Evolutionary conservation across 1,140 invertebrate species (phyloP).

Genomic region (Galleria mellonella): DNA sequence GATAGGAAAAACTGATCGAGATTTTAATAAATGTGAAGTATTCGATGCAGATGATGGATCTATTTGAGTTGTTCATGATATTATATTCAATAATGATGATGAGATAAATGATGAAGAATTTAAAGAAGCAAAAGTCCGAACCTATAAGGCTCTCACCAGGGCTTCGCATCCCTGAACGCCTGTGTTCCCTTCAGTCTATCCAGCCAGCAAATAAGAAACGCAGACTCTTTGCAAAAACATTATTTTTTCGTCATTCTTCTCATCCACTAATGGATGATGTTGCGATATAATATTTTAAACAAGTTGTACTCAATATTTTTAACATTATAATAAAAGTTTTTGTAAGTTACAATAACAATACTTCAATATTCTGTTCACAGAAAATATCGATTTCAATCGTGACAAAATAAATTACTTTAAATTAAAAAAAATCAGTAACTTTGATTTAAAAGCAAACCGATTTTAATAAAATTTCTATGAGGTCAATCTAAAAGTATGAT

Average conservation of each 20-base stretch:
- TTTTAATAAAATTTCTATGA: no score
- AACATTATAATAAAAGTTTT: no score
- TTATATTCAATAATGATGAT: conserved; percentile 29
- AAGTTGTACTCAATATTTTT: conserved; percentile 4
- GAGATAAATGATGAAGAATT: conserved; percentile 46
- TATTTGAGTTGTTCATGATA: conserved; percentile 16
- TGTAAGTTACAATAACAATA: no score
- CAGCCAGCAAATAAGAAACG: conserved; percentile 72
- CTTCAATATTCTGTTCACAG: no score
- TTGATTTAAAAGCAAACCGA: no score
- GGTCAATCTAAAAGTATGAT: no score
- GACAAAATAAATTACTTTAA: no score
- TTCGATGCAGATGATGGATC: conserved; percentile 18
- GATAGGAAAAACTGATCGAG: not conserved
- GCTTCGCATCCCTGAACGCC: conserved; percentile 74
- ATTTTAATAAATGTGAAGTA: conserved; percentile 2
- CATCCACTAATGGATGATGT: conserved; percentile 29
- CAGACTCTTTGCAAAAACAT: conserved; percentile 70
- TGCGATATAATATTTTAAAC: conserved; percentile 11
- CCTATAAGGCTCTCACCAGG: conserved; percentile 74
- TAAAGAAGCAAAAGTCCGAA: conserved; percentile 69
- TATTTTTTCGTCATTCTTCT: conserved; percentile 43
- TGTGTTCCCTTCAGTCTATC: conserved; percentile 73
- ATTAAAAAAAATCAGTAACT: no score
- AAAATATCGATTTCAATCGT: no score